These are phyloP conservation scores for Plemyria rubiginata DNA, from an alignment of 2,888 invertebrate species.

Conservation along the genomic window DNA sequence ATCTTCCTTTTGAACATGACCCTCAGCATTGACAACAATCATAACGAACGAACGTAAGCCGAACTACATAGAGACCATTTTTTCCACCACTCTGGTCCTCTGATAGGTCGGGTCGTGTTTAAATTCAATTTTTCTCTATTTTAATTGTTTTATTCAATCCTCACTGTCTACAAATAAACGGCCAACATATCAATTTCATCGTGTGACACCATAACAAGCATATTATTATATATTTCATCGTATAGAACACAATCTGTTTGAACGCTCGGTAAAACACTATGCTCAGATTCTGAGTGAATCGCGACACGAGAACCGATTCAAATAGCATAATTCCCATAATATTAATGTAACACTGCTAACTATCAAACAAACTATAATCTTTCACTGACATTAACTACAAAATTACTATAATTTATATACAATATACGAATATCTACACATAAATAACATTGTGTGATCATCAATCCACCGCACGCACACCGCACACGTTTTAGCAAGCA, in stretches of 20 bases:
- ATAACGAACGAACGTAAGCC: neutral
- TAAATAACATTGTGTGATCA: neutral
- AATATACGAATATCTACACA: neutral
- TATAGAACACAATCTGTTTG: conserved; percentile 5
- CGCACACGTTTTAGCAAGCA: neutral
- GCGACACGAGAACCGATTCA: conserved; percentile 11
- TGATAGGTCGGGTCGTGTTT: conserved; percentile 30
- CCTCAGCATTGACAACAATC: neutral
- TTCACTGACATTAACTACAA: neutral
- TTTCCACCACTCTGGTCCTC: neutral
- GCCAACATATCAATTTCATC: conserved; percentile 28
- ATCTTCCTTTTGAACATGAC: conserved; percentile 1
- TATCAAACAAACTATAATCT: neutral
- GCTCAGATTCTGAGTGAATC: conserved; percentile 10
- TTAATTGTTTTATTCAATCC: neutral
- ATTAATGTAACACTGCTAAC: conserved; percentile 38
- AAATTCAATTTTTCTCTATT: conserved; percentile 34
- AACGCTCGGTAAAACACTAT: conserved; percentile 24
- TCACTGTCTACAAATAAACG: conserved; percentile 22
- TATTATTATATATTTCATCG: conserved; percentile 2
- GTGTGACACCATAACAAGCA: neutral
- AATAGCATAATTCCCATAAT: conserved; percentile 11
- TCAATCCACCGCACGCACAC: neutral
- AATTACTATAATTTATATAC: neutral
- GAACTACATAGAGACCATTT: neutral